These are phyloP conservation scores for Coreius guichenoti DNA, from an alignment of 2,797 vertebrate genomes.

Conservation along the genomic window DNA sequence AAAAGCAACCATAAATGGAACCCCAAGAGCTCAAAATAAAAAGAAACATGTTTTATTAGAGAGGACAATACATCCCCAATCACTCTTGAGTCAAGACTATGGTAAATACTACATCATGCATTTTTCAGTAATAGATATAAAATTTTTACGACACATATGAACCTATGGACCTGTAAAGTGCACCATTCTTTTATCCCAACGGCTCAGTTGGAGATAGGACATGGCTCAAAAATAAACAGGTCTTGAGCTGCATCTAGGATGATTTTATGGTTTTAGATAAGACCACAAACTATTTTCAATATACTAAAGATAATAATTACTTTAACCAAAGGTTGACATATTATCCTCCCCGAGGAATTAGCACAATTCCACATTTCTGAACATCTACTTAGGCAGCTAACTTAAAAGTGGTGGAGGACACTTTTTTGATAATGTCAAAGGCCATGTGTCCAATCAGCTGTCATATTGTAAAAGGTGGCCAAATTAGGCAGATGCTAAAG, in stretches of 20 bases:
- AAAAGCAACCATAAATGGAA: background rate
- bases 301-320: background rate
- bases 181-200: background rate
- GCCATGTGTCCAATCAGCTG: background rate
- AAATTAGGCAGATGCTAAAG: background rate
- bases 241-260: background rate
- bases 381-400: background rate
- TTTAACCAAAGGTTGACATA: too few species aligned
- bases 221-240: background rate
- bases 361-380: too few species aligned
- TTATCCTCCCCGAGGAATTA: too few species aligned
- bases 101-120: background rate
- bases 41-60: background rate
- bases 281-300: background rate
- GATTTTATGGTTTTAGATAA: background rate
- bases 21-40: background rate
- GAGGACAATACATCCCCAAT: background rate
- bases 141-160: background rate
- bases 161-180: background rate
- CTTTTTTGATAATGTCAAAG: background rate
- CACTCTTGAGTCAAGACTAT: background rate
- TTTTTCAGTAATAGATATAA: background rate
- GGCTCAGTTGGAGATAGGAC: background rate
- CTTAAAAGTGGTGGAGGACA: too few species aligned
- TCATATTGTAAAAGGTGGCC: background rate